Base-by-base conservation (phyloP, 2,113 vertebrate species). In the Mystacornis crossleyi region DNA sequence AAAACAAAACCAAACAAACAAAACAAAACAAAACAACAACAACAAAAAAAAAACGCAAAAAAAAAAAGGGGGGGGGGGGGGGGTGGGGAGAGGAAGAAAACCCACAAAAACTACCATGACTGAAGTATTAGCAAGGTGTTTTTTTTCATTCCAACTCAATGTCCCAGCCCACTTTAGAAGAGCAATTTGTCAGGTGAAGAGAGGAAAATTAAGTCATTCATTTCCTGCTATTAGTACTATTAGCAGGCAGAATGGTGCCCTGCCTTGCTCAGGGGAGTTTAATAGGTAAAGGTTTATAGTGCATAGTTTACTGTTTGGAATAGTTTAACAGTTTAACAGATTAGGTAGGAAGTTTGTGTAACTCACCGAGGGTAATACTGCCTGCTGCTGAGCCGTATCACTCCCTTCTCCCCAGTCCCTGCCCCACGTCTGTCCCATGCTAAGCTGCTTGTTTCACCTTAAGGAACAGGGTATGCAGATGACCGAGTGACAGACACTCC, bases 51-150 rank as follows among this genome's bases (percentile, higher is more conserved):
- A n/a, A n/a, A n/a, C n/a, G n/a, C n/a, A 58, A 70, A 38, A 8
- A 12, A n/a, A 18, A 36, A 12, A 4, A 15, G 12, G 5, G 20
- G 12, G n/a, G n/a, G n/a, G n/a, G n/a, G n/a, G n/a, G n/a, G n/a
- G n/a, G n/a, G n/a, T n/a, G 20, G 55, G 13, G n/a, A 5, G 9
- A 13, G 5, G 18, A 4, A 33, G 10, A 29, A 36, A 33, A 57
- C 9, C 2, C 23, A 62, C 4, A 31, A 78, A 78, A 75, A 3
- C 0, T 20, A 34, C 4, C 29, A n/a, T 1, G 1, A 81, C 25
- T 55, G 43, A 81, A 71, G 71, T 19, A 92, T 9, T 24, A 31
- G 20, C 2, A 5, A 81, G 38, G 1, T 0, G 25, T 67, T 60
- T 84, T 47, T 84, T 47, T 73, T 42, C 19, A 36, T 53, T 61